Evolutionary conservation across 1,140 invertebrate species (phyloP).

Genomic region (Agrypnia vestita): DNA sequence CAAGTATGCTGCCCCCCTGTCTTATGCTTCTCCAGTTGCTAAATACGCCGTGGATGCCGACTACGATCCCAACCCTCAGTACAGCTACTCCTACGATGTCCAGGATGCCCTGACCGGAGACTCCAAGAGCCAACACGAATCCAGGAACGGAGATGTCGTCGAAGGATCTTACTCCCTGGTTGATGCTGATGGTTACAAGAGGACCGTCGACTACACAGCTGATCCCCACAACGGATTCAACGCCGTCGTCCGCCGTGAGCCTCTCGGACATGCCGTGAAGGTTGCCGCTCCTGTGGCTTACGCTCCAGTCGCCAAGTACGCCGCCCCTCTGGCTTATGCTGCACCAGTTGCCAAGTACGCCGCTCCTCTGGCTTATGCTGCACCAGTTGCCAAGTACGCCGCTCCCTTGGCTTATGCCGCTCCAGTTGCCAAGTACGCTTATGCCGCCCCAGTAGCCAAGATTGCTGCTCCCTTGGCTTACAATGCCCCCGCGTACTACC

Average conservation of each 20-base stretch:
- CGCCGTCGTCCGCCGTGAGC: conserved; percentile 67
- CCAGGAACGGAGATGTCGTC: conserved; percentile 74
- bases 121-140: conserved; percentile 75
- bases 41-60: conserved; percentile 70
- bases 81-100: conserved; percentile 75
- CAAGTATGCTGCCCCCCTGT: conserved; percentile 66
- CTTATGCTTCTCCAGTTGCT: conserved; percentile 63
- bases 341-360: conserved; percentile 59
- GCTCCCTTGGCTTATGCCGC: too few species aligned
- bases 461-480: conserved; percentile 51
- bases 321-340: conserved; percentile 57
- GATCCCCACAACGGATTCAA: conserved; percentile 73
- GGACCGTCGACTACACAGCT: conserved; percentile 76
- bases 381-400: too few species aligned
- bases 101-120: conserved; percentile 76
- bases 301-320: conserved; percentile 50
- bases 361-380: conserved; percentile 57
- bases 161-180: conserved; percentile 74
- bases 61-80: conserved; percentile 74
- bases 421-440: too few species aligned
- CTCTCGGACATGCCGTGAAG: conserved; percentile 67
- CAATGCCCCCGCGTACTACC: conserved; percentile 57
- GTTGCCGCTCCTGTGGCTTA: conserved; percentile 65
- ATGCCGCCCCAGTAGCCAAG: too few species aligned
- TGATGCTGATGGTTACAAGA: conserved; percentile 74